Evolutionary conservation across 2,888 invertebrate genomes (phyloP).

Genomic region (Yponomeuta plumbellus): DNA sequence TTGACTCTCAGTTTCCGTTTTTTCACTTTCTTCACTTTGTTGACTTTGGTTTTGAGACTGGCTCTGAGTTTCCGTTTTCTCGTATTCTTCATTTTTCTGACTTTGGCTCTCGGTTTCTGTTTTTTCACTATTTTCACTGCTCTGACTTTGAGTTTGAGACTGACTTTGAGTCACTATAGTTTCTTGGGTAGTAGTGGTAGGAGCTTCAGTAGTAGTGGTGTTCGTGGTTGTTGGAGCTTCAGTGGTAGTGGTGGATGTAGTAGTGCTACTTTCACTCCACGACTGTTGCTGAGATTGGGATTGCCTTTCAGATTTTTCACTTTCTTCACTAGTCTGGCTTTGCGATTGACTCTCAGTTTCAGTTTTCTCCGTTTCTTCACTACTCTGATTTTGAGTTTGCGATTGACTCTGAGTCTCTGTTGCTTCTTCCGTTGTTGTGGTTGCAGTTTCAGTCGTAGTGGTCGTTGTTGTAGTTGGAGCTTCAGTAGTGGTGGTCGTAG

Average conservation of each 20-base stretch:
- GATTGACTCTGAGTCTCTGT: background rate
- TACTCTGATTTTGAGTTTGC: slow-evolving; percentile 1
- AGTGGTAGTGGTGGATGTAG: slow-evolving; percentile 13
- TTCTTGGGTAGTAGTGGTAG: background rate
- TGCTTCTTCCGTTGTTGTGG: background rate
- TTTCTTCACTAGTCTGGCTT: background rate
- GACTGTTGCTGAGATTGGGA: too few relatives aligned
- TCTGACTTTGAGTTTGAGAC: background rate
- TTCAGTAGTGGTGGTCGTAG: background rate
- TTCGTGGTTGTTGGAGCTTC: background rate
- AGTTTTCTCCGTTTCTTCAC: background rate
- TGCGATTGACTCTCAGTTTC: background rate
- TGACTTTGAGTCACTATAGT: background rate
- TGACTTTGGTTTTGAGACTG: background rate
- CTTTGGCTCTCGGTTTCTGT: background rate
- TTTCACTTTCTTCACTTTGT: background rate
- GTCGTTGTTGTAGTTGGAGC: background rate
- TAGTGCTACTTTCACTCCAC: background rate
- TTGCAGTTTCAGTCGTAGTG: background rate
- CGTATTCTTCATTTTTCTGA: too few relatives aligned
- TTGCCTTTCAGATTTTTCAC: background rate
- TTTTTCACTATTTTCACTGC: background rate
- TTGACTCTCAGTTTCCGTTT: background rate
- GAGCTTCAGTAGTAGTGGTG: background rate
- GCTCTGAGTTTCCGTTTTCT: background rate